Percentiles rank a stretch among this genome's conserved stretches.
Conservation (phyloP, 1,140 invertebrate species). For the Drusus annulatus region DNA sequence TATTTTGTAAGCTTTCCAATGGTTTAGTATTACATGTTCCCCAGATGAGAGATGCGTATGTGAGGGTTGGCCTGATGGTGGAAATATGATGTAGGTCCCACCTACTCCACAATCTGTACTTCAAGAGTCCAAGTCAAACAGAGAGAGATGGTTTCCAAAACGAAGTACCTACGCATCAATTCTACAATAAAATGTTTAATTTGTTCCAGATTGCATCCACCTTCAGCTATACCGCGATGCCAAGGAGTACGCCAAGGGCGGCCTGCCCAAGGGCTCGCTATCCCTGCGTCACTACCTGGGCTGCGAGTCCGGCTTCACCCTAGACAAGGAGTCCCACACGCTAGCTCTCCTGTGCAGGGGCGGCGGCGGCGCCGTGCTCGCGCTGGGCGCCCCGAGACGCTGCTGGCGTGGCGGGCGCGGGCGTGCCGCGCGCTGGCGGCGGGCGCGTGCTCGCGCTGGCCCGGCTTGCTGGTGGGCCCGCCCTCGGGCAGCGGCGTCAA, state of each 20-base stretch:
- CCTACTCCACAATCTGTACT: too few species aligned
- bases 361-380: slow-evolving; percentile 86
- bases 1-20: too few species aligned
- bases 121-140: too few species aligned
- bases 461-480: slow-evolving; percentile 81
- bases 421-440: slow-evolving; percentile 88
- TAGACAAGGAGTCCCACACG: slow-evolving; percentile 92
- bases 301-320: slow-evolving; percentile 86
- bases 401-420: slow-evolving; percentile 92
- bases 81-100: too few species aligned
- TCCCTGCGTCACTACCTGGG: slow-evolving; percentile 88
- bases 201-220: slow-evolving; percentile 87
- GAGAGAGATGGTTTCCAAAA: too few species aligned
- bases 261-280: slow-evolving; percentile 88
- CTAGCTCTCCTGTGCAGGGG: slow-evolving; percentile 88
- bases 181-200: slow-evolving; percentile 10
- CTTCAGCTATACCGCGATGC: slow-evolving; percentile 90
- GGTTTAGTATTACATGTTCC: too few species aligned
- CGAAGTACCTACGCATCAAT: too few species aligned
- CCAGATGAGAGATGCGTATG: too few species aligned
- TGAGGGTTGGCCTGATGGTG: too few species aligned
- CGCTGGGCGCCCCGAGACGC: slow-evolving; percentile 88
- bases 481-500: slow-evolving; percentile 79
- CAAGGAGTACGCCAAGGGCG: slow-evolving; percentile 88
- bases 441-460: slow-evolving; percentile 90